phyloP scores from a whole-genome alignment of 2,888 invertebrate species.

The Stenotaenia linearis region DNA sequence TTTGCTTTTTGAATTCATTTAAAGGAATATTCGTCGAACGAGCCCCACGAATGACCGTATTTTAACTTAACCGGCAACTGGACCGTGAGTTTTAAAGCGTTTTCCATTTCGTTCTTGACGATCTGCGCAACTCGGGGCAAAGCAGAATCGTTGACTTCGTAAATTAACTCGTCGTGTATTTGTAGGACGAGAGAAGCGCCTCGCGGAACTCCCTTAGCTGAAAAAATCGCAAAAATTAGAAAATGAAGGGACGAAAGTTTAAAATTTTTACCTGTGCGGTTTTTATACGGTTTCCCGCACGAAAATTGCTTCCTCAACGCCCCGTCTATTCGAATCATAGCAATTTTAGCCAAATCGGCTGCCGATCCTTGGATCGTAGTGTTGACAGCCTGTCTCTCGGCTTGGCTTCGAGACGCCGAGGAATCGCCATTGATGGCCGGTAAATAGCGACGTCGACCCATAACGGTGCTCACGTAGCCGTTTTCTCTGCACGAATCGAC shows the following conservation, averaged over 20 bases:
- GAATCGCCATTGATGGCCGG: conserved; percentile 64
- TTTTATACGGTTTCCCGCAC: not conserved
- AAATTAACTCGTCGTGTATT: conserved; percentile 93
- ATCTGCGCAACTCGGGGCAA: conserved; percentile 56
- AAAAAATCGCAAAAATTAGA: not conserved
- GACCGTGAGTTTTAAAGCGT: conserved; percentile 63
- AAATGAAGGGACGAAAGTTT: not conserved
- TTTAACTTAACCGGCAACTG: conserved; percentile 84
- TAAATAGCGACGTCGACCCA: conserved; percentile 70
- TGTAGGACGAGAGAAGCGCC: conserved; percentile 61
- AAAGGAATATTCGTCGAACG: not conserved
- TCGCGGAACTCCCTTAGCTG: not conserved
- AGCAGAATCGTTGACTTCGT: conserved; percentile 61
- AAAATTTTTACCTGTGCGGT: not conserved
- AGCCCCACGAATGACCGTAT: conserved; percentile 71
- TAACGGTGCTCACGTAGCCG: conserved; percentile 79
- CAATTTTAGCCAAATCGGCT: conserved; percentile 87
- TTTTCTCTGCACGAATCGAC: conserved; percentile 60
- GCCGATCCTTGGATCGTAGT: conserved; percentile 95
- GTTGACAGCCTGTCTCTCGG: conserved; percentile 94
- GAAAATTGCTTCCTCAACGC: conserved; percentile 52
- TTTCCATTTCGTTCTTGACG: conserved; percentile 74
- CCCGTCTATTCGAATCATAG: conserved; percentile 72
- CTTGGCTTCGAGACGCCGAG: conserved; percentile 61
- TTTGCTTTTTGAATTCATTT: not conserved